Evolutionary conservation across 2,888 invertebrate genomes (phyloP), one percentile per base, ranked within the genome.

Genomic region (Deilephila elpenor): DNA sequence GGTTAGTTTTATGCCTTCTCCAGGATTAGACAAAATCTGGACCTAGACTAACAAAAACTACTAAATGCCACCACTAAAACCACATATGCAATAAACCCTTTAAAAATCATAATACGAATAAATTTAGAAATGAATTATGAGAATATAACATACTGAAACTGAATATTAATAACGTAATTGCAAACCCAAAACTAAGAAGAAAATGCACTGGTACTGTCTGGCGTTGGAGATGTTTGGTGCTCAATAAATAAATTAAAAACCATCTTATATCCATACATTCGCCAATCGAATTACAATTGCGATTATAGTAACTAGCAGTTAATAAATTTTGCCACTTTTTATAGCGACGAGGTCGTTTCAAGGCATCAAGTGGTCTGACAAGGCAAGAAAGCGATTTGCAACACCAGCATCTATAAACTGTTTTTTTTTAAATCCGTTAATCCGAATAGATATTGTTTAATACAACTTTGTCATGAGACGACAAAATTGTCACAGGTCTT

Each of bases 341-440:
- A 79, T 73, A 74, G 75, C 76, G 74, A 76, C 80, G 80, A 83
- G 84, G 84, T 85, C 83, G 83, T 82, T 83, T 84, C 82, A 84
- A 85, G 83, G 81, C 81, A 84, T 79, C 75, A 78, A 83, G 84
- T 83, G 80, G 83, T 85, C 80, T 77, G 82, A 81, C 83, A 75
- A 84, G 79, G 51, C 67, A 67, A 67, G 67, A 67, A 67, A 67
- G 67, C 51, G 51, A 67, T 67, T 67, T 67, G 67, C 44, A 67
- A 67, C 17, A 17, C 67, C 51, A 67, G 51, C 67, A 29, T 51
- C 67, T 51, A 67, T 67, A 44, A 67, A 17, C 44, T 20, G 3
- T 20, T 20, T 44, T n/a, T 37, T 62, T n/a, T 44, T 17, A 67
- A 25, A 44, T 17, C 25, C 25, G 14, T 11, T 51, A 4, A 20